These are phyloP conservation scores for Oikopleura dioica DNA, from an alignment of 23 tunicate genomes.

Conservation along the genomic window DNA sequence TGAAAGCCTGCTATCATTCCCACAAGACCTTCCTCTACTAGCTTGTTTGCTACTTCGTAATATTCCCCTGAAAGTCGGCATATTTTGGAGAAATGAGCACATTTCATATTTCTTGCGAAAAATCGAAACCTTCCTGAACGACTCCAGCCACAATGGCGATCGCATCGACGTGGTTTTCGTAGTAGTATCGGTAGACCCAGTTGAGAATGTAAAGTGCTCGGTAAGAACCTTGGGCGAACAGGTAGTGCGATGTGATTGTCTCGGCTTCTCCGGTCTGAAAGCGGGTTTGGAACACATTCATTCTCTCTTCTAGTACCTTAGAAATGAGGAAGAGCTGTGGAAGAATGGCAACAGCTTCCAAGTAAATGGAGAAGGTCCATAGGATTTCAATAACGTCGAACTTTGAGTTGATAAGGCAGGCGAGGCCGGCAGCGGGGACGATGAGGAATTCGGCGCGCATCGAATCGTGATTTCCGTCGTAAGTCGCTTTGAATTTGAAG, in stretches of 20 bases:
- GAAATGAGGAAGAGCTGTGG: constrained; percentile 93
- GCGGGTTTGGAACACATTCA: neutral
- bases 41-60: neutral
- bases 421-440: constrained; percentile 91
- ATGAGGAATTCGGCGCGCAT: constrained; percentile 74
- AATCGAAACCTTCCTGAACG: constrained; percentile 26
- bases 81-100: neutral
- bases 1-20: too few species aligned
- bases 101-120: neutral
- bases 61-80: too few species aligned
- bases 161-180: constrained; percentile 66
- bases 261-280: constrained; percentile 61
- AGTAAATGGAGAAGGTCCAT: constrained; percentile 91
- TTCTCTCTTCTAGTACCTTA: constrained; percentile 21
- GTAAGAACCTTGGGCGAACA: constrained; percentile 85
- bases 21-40: neutral
- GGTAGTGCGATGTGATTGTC: constrained; percentile 83
- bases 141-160: constrained; percentile 97
- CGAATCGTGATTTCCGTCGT: constrained; percentile 97
- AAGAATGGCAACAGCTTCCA: constrained; percentile 91
- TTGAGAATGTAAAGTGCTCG: constrained; percentile 64
- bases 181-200: constrained; percentile 90
- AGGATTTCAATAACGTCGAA: constrained; percentile 40
- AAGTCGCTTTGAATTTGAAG: constrained; percentile 87
- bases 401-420: constrained; percentile 82